These are phyloP conservation scores for Pedicia rivosa DNA, from an alignment of 2,888 invertebrate genomes.

Conservation along the genomic window DNA sequence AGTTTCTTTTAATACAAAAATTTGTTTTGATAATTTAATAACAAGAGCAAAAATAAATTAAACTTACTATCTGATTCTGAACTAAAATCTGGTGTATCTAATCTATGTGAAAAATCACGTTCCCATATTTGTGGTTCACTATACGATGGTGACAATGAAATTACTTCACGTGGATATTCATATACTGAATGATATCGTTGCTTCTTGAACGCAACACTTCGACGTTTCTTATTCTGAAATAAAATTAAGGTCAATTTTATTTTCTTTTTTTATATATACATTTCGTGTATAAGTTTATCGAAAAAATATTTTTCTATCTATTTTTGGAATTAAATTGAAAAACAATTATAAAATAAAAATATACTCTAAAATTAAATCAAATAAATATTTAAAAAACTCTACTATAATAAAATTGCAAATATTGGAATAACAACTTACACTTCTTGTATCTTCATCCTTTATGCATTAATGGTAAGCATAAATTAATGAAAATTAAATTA, in stretches of 20 bases:
- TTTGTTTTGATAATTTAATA: neutral
- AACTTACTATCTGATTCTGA: neutral
- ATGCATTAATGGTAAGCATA: neutral
- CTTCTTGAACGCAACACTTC: conserved; percentile 57
- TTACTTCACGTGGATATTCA: conserved; percentile 61
- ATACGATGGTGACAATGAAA: conserved; percentile 14
- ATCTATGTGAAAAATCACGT: conserved; percentile 1
- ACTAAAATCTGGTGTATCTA: conserved; percentile 1
- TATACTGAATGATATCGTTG: conserved; percentile 73
- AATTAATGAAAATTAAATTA: neutral
- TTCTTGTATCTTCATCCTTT: conserved; percentile 12
- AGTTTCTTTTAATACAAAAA: neutral
- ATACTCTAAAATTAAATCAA: no score
- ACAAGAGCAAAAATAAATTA: neutral
- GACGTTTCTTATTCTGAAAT: conserved; percentile 44
- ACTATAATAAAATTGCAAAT: no score
- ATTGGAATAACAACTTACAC: no score
- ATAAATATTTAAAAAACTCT: no score
- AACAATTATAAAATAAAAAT: no score
- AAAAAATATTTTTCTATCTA: no score
- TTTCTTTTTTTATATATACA: no score
- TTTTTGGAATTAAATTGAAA: no score
- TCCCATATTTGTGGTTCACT: conserved; percentile 14
- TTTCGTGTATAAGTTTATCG: no score
- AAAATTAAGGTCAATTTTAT: conserved; percentile 8